These are phyloP conservation scores for Harmothoe impar DNA, from an alignment of 2,888 invertebrate genomes.

Conservation along the genomic window DNA sequence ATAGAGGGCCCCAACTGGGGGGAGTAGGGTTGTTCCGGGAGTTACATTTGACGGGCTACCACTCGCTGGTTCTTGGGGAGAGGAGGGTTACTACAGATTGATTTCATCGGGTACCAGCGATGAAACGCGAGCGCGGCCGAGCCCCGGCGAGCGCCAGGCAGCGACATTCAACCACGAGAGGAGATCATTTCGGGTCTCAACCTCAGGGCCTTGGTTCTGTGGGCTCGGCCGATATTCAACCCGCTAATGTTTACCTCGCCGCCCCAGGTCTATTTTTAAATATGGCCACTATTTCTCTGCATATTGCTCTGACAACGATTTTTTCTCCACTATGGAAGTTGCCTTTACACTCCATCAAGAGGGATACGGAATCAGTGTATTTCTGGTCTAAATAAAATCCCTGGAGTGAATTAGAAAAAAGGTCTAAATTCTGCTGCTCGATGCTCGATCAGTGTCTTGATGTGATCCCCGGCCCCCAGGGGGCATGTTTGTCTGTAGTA, in stretches of 20 bases:
- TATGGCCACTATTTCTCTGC: too few species aligned
- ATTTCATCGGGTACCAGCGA: slow-evolving; percentile 7
- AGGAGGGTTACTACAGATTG: not conserved
- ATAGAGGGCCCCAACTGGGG: too few species aligned
- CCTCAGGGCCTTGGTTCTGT: not conserved
- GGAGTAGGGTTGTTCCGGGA: not conserved
- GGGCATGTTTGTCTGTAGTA: slow-evolving; percentile 14
- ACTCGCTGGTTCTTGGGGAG: not conserved
- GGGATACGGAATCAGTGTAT: too few species aligned
- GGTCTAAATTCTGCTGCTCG: too few species aligned
- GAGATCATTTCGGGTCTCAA: not conserved
- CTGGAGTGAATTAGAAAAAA: too few species aligned
- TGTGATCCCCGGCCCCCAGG: not conserved
- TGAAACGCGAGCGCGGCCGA: not conserved
- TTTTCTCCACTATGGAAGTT: too few species aligned
- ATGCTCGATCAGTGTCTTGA: too few species aligned
- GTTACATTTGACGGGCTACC: not conserved
- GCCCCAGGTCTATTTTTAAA: not conserved
- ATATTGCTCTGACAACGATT: too few species aligned
- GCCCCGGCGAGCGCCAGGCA: not conserved
- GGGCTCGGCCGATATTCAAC: not conserved
- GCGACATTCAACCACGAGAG: not conserved
- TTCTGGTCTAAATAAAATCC: too few species aligned
- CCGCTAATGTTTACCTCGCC: not conserved
- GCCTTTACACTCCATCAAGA: too few species aligned